These are phyloP conservation scores for Entomobrya proxima DNA, from an alignment of 2,888 invertebrate genomes.

Conservation along the genomic window DNA sequence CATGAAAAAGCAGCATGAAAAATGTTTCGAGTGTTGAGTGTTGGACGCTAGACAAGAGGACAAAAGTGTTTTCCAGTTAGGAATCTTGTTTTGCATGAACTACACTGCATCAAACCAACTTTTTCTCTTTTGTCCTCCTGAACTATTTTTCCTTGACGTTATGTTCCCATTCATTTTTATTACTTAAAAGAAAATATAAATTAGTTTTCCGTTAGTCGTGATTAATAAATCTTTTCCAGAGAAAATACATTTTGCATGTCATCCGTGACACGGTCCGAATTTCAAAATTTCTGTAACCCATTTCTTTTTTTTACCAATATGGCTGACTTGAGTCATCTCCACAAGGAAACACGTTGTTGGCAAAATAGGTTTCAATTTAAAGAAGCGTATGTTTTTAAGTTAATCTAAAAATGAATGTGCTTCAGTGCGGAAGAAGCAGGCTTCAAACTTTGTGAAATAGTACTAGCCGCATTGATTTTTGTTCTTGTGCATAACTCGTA, in stretches of 20 bases:
- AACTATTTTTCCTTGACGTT: no score
- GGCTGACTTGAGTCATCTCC: conserved; percentile 64
- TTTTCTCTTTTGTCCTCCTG: no score
- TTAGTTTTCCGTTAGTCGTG: no score
- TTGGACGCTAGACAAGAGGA: no score
- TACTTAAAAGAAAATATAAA: not conserved
- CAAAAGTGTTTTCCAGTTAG: no score
- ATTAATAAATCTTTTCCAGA: no score
- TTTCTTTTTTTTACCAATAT: conserved; percentile 35
- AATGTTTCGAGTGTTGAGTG: no score
- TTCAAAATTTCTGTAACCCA: conserved; percentile 1
- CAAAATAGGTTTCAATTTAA: conserved; percentile 43
- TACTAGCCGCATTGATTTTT: conserved; percentile 15
- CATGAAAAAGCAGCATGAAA: no score
- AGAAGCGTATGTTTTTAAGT: conserved; percentile 1
- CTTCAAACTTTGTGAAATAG: conserved; percentile 39
- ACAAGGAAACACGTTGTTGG: conserved; percentile 54
- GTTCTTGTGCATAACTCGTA: conserved; percentile 20
- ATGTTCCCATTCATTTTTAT: no score
- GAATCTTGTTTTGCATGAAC: no score
- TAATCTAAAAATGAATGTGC: conserved; percentile 15
- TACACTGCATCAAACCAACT: no score
- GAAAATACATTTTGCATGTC: no score
- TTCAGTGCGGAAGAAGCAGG: conserved; percentile 31
- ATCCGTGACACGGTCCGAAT: not conserved